These are phyloP conservation scores for Danio albolineatus DNA, from an alignment of 2,797 vertebrate genomes.

Conservation along the genomic window DNA sequence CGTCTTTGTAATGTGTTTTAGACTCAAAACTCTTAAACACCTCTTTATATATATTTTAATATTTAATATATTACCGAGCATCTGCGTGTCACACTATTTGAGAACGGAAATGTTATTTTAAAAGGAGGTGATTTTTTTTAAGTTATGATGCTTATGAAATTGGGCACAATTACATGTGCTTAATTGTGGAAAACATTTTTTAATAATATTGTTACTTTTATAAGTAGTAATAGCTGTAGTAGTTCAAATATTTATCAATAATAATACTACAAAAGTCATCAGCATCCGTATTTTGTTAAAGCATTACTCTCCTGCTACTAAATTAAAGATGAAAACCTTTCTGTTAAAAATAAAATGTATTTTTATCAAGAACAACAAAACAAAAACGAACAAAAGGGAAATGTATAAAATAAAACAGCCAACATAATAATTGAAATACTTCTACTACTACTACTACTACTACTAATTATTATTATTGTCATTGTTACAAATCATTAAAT, in stretches of 20 bases:
- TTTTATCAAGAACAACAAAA: not conserved
- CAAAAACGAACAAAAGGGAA: too few species aligned
- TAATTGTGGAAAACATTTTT: too few species aligned
- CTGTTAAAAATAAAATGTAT: not conserved
- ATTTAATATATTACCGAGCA: too few species aligned
- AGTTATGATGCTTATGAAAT: not conserved
- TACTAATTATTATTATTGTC: not conserved
- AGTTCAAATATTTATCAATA: too few species aligned
- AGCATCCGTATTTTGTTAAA: not conserved
- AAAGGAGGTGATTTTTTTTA: not conserved
- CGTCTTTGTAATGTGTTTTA: constrained; percentile 3
- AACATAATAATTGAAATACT: too few species aligned
- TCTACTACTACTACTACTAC: not conserved
- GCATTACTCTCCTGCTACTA: not conserved
- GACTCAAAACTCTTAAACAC: not conserved
- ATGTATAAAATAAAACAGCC: too few species aligned
- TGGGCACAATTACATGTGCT: too few species aligned
- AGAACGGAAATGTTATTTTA: too few species aligned
- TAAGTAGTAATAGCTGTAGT: too few species aligned
- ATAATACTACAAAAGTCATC: too few species aligned
- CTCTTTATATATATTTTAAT: too few species aligned
- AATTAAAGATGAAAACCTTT: not conserved
- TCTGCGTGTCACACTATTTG: not conserved
- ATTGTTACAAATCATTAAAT: not conserved
- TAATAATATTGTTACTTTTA: too few species aligned